A percentile compares a stretch with the other conserved stretches of the same genome.
Evolutionary conservation across 1,140 invertebrate genomes (phyloP).

Genomic region (Ceratina japonica): DNA sequence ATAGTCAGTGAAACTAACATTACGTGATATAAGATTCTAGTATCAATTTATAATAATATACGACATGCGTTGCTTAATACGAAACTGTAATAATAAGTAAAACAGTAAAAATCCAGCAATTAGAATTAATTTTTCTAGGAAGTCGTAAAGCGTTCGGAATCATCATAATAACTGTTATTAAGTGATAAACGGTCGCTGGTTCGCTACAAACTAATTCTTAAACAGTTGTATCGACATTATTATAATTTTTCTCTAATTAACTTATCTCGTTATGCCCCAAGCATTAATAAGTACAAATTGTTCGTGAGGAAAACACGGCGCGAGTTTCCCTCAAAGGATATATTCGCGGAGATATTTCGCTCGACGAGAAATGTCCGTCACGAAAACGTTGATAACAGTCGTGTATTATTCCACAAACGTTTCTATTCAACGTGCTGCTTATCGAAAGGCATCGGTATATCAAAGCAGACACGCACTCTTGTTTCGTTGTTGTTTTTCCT

Average conservation of each 20-base stretch:
- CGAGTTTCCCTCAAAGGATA: background rate
- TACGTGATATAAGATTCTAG: no score
- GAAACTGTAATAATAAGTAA: no score
- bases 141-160: background rate
- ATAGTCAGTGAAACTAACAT: no score
- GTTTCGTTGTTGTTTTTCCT: background rate
- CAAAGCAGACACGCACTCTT: background rate
- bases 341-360: background rate
- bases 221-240: no score
- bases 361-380: conserved; percentile 3
- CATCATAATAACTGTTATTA: background rate
- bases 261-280: no score
- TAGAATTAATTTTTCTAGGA: background rate
- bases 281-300: background rate
- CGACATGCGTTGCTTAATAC: no score
- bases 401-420: conserved; percentile 5
- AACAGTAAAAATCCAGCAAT: no score
- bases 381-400: background rate
- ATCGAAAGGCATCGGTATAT: background rate
- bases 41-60: no score
- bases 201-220: no score
- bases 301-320: background rate
- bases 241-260: no score
- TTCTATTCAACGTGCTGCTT: background rate
- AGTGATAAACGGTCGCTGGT: no score